Base-by-base conservation (phyloP, 2,888 invertebrate genomes). In the Autographa pulchrina region DNA sequence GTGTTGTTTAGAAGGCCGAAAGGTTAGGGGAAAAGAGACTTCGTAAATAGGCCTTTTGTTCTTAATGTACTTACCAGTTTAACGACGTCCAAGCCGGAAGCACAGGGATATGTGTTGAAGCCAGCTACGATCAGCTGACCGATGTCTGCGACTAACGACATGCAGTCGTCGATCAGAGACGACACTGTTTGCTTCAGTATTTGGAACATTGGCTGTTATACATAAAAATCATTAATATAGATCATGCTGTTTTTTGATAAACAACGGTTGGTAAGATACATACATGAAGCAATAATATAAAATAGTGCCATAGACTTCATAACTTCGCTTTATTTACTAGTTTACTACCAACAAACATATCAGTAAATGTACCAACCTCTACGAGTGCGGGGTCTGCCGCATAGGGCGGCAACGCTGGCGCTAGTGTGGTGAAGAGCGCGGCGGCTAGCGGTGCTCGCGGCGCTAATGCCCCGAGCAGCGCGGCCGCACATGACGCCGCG, bases 131-230 rank as follows among this genome's bases (percentile, higher is more conserved):
- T 96, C 69, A 98, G 96, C 81, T 97, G 96, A 6, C 97, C 96
- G 35, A 98, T 96, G 82, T 97, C 97, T 54, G 96, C 96, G 58
- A 98, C 92, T 80, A 98, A 92, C 0, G 97, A 97, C 75, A 97
- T 93, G 85, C 97, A 97, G 74, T 97, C 97, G 73, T 97, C 97
- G 92, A 97, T 95, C 69, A 98, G 92, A 59, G 98, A 97, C 0
- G 97, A 96, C 16, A 98, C 96, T 3, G 97, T 97, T 89, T 97
- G 97, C 90, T 98, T 98, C 71, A 98, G 92, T 65, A 98, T 95
- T 72, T 96, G 96, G 92, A 98, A 98, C 78, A 98, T 94, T 14
- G 97, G 96, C 98, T 98, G 93, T 1, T 31, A n/a, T 14, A n/a
- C 16, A 48, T 4, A 48, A 2, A 48, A n/a, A 38, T 11, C 0